Conservation (phyloP, 2,888 invertebrate species). For the Junonia oenone region DNA sequence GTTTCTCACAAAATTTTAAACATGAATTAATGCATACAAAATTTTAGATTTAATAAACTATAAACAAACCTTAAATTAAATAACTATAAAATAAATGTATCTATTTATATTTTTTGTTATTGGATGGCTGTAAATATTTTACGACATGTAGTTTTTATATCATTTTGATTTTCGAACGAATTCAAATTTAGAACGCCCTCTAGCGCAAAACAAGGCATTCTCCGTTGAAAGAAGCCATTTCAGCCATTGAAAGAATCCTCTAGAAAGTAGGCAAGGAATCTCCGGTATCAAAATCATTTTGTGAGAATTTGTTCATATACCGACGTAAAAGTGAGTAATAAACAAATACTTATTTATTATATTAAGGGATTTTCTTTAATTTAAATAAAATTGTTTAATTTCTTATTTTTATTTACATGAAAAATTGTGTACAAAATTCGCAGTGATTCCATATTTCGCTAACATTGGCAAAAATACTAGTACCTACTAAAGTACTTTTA, state of each 20-base stretch:
- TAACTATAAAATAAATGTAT: no score
- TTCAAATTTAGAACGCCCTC: conserved; percentile 75
- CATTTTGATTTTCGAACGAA: conserved; percentile 48
- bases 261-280: conserved; percentile 76
- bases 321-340: conserved; percentile 72
- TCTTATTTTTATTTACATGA: conserved; percentile 23
- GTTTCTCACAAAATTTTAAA: no score
- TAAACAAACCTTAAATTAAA: no score
- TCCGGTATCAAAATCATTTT: conserved; percentile 78
- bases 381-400: conserved; percentile 31
- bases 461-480: conserved; percentile 41
- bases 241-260: conserved; percentile 79
- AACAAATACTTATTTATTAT: conserved; percentile 27
- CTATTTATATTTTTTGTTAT: no score
- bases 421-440: conserved; percentile 37
- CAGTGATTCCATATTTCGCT: conserved; percentile 44
- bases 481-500: conserved; percentile 49
- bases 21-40: no score
- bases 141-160: conserved; percentile 9
- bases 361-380: conserved; percentile 10
- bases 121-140: background rate
- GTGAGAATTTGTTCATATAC: conserved; percentile 72
- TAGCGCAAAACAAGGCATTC: conserved; percentile 52
- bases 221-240: conserved; percentile 75
- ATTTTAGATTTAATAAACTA: background rate